Evolutionary conservation across 1,140 invertebrate species (phyloP).

Genomic region (Zaprionus vittiger): DNA sequence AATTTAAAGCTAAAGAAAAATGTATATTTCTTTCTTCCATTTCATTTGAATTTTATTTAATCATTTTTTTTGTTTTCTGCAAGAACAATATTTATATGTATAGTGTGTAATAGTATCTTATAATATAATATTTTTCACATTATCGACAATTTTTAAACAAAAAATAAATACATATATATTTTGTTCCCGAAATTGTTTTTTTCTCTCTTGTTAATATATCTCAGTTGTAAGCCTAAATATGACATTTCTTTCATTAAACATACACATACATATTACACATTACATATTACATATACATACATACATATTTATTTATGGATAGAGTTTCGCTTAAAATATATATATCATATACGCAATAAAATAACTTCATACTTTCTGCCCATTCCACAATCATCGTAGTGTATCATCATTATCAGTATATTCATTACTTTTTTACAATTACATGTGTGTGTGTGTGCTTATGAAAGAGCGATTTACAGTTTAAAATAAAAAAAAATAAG

Average conservation of each 20-base stretch:
- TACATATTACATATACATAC: constrained; percentile 41
- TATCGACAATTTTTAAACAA: constrained; percentile 70
- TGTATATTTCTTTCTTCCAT: neutral
- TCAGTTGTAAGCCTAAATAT: constrained; percentile 77
- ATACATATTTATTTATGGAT: constrained; percentile 58
- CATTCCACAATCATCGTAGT: constrained; percentile 12
- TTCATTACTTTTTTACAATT: constrained; percentile 39
- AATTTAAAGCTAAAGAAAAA: no score
- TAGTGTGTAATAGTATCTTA: constrained; percentile 42
- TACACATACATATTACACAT: constrained; percentile 50
- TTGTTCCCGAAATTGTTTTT: constrained; percentile 77
- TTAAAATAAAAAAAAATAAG: constrained; percentile 38
- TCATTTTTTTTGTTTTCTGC: constrained; percentile 33
- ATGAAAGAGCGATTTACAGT: constrained; percentile 18
- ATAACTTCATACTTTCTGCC: constrained; percentile 55
- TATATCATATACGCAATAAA: constrained; percentile 64
- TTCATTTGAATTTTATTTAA: constrained; percentile 47
- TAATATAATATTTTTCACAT: constrained; percentile 52
- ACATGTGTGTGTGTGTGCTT: constrained; percentile 27
- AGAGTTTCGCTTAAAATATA: constrained; percentile 57
- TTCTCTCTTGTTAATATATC: constrained; percentile 44
- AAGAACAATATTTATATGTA: constrained; percentile 52
- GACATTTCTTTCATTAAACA: constrained; percentile 65
- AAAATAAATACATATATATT: constrained; percentile 75
- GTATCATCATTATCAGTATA: constrained; percentile 18